Evolutionary conservation across 2,888 invertebrate genomes (phyloP), one percentile per base, ranked within the genome.

Genomic region (Diaprepes abbreviatus): DNA sequence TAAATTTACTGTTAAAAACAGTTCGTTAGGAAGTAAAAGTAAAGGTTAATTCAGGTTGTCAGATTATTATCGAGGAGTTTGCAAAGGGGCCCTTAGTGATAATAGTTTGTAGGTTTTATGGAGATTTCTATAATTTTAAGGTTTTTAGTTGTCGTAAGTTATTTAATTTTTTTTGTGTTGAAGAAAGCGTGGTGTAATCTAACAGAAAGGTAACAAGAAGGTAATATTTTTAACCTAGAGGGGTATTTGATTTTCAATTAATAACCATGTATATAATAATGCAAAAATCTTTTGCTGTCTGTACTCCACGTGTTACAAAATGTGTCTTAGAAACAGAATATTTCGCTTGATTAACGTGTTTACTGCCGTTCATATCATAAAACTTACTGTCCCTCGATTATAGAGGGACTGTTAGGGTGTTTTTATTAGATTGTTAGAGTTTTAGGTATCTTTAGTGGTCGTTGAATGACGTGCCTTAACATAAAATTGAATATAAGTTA

Each of bases 101-200:
- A 71, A 65, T 71, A 71, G 71, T 36, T 67, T 10, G 33, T 71
- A 71, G 62, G 71, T 58, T 58, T 70, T 65, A 50, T 48, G 64
- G 54, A 69, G 59, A 64, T 69, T 66, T 66, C 21, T 43, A 12
- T 66, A 48, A 28, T 43, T 66, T 43, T 62, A 57, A 50, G 48
- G 10, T 31, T 31, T 48, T 40, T 50, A 58, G 45, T 19, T 45
- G 45, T 19, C 31, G 10, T 66, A 66, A 40, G 58, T 16, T 50
- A 40, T 50, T 66, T 58, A 52, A 59, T 59, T 66, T 52, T 65
- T 48, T 65, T 57, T 59, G 12, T 52, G n/a, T 58, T 59, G 24
- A 45, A 65, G 33, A 28, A 31, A 21, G 28, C 28, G 48, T 21
- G 48, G 28, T 21, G 9, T 65, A 21, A 35, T 52, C 52, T 16